Conservation (phyloP, 2,113 vertebrate genomes). For the Heterochromis multidens region DNA sequence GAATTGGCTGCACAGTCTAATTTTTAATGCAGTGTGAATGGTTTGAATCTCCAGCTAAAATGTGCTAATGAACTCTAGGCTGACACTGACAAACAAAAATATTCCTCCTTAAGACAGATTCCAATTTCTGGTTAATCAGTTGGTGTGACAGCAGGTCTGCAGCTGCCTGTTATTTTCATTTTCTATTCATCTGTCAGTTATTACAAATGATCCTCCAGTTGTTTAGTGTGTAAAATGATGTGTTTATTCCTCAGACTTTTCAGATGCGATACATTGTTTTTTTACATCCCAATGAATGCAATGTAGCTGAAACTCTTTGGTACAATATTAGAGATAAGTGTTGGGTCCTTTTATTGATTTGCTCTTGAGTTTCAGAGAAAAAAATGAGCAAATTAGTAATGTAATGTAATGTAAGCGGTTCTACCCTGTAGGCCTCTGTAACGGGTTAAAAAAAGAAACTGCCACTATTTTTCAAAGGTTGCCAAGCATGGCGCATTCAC, state of each 20-base stretch:
- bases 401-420: background rate
- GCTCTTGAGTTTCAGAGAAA: background rate
- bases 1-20: slow-evolving; percentile 21
- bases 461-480: background rate
- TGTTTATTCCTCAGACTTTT: background rate
- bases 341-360: background rate
- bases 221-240: background rate
- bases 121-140: background rate
- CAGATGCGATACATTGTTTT: background rate
- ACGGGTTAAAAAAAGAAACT: background rate
- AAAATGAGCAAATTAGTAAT: background rate
- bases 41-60: slow-evolving; percentile 26
- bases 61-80: slow-evolving; percentile 44
- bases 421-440: background rate
- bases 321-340: background rate
- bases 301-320: background rate
- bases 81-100: background rate
- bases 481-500: background rate
- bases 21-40: slow-evolving; percentile 54
- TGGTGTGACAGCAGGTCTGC: background rate
- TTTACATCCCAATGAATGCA: background rate
- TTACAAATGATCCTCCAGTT: background rate
- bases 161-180: background rate
- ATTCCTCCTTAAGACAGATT: background rate
- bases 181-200: background rate